Evolutionary conservation across 2,888 invertebrate species (phyloP), one percentile per base, ranked within the genome.

Genomic region (Aleiodes leptofemur): DNA sequence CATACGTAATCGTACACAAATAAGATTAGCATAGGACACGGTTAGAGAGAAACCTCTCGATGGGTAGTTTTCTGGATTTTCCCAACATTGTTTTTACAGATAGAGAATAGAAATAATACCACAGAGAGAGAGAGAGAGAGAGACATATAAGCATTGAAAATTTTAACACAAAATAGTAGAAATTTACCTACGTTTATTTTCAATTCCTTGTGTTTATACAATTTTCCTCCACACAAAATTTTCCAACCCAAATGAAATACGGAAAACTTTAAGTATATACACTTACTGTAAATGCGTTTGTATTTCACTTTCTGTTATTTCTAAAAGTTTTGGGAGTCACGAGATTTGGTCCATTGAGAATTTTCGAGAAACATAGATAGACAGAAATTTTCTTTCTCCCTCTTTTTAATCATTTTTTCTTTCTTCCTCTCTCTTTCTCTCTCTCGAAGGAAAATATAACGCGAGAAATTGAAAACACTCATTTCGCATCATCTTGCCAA

Each of bases 1-100:
- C 88, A 89, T 88, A 87, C 88, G 86, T 89, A 89, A 89, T 89
- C 88, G 86, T 89, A 88, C 87, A 88, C 88, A 88, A 89, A 88
- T 88, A 89, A 87, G 87, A 89, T 89, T 89, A 89, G 87, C 89
- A 88, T 88, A 88, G 84, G 84, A 86, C 84, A 82, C 82, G 83
- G 76, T 72, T 75, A 72, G 64, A 53, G 69, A 68, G 71, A 8
- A 43, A 43, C 43, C 38, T 43, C 43, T 43, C 51, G 61, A 48
- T 73, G 51, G 64, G 64, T 61, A 51, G 72, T 69, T 76, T 69
- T 68, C 68, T 50, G 69, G 57, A 69, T 68, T 76, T 72, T 59
- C 51, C 51, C 43, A 6, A 53, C 68, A 50, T 68, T 68, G 68
- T 68, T 68, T 29, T 51, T 11, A 68, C 50, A 68, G 66, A 55